Evolutionary conservation across 2,797 vertebrate genomes (phyloP), one percentile per base, ranked within the genome.

Genomic region (Sebastes paucispinis): DNA sequence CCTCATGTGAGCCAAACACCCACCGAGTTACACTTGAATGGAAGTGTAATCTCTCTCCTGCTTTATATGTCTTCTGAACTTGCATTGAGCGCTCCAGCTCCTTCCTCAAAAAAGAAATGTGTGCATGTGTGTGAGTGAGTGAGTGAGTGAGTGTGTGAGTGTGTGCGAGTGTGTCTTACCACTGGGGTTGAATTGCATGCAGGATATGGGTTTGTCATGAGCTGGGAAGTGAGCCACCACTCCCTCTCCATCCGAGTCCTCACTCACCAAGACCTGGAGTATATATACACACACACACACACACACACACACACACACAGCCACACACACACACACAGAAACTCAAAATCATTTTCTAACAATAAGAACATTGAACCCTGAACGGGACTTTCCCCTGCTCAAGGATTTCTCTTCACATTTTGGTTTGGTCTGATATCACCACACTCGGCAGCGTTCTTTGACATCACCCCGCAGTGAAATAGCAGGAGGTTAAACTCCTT

Each of bases 161-260:
- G 80, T 81, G 79, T 66, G 69, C 12, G 59, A 25, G 87, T 87
- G 83, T 74, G 80, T 76, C 96, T 97, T 95, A 99, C 98, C 98
- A 66, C 98, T 99, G 20, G 97, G 97, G 92, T 98, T 99, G 87
- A 99, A 99, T 83, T 98, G 97, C 98, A 99, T 99, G 93, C 98
- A 99, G 95, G 98, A 99, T 88, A 99, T 98, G 64, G 98, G 98
- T 89, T 99, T 99, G 94, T 99, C 98, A 20, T 99, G 98, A 18
- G 98, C 98, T 85, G 98, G 98, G 93, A 99, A 99, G 95, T 99
- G 98, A 81, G 98, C 98, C 92, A 99, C 97, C 47, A 98, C 96
- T 70, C 98, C 98, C 31, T 97, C 97, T 4, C 98, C 97, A 43
- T 99, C 98, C 0, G 97, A 97, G 90, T 99, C 98, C 85, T 99